A percentile compares a stretch with the other conserved stretches of the same genome.
Evolutionary conservation across 2,797 vertebrate genomes (phyloP).

Genomic region (Jordanella pulchra): DNA sequence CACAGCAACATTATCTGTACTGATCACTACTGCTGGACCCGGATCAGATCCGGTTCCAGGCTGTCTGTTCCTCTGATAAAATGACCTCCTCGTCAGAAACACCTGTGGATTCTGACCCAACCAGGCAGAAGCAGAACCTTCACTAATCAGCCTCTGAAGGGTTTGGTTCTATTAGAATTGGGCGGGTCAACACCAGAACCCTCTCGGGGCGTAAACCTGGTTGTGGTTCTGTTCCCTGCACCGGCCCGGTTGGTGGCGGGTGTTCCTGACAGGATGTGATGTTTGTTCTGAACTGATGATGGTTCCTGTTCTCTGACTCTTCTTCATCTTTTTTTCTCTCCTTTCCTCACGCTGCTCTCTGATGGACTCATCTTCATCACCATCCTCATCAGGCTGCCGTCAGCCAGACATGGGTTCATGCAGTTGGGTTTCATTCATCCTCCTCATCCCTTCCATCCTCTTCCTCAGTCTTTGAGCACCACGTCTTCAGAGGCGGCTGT

Average conservation of each 20-base stretch:
- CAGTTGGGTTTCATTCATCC: constrained; percentile 93
- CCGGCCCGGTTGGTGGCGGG: neutral
- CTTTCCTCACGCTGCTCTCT: constrained; percentile 81
- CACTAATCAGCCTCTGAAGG: neutral
- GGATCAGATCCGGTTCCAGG: too few relatives aligned
- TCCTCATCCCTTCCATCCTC: constrained; percentile 25
- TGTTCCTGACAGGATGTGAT: neutral
- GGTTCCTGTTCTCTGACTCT: constrained; percentile 15
- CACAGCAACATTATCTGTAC: too few relatives aligned
- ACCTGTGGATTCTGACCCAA: neutral
- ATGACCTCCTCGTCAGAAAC: neutral
- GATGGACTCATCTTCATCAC: constrained; percentile 69
- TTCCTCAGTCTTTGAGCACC: constrained; percentile 17
- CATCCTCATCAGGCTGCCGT: constrained; percentile 88
- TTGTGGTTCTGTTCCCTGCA: neutral
- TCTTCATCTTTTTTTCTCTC: constrained; percentile 40
- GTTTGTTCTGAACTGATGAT: neutral
- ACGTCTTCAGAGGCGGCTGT: neutral
- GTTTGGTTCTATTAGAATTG: neutral
- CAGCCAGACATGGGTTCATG: constrained; percentile 98
- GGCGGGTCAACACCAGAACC: neutral
- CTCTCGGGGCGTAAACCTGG: neutral
- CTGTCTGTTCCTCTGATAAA: neutral
- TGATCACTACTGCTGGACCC: too few relatives aligned
- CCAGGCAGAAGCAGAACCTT: neutral